Percentiles rank a stretch among this genome's conserved stretches.
These are phyloP conservation scores for Microcebus ravelobensis DNA, from an alignment of 2,113 vertebrate species.

Conservation along the genomic window DNA sequence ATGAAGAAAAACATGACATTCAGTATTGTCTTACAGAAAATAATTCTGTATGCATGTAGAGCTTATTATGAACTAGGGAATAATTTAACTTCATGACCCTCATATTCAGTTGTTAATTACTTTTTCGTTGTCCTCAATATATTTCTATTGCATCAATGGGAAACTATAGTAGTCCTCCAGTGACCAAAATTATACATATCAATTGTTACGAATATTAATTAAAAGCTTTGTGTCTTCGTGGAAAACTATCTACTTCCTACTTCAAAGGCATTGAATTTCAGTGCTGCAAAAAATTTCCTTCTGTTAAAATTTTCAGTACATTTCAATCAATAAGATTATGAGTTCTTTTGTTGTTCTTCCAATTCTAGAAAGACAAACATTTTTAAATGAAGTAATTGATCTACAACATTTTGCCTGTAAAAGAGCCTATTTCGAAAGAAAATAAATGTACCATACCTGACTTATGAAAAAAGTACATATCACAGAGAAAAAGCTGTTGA, in stretches of 20 bases:
- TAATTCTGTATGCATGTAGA: constrained; percentile 55
- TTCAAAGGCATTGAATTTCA: constrained; percentile 58
- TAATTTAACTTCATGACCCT: constrained; percentile 69
- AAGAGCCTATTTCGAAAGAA: constrained; percentile 69
- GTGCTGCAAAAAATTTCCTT: constrained; percentile 14
- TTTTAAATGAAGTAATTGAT: constrained; percentile 72
- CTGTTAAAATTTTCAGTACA: constrained; percentile 54
- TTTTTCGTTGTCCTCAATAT: constrained; percentile 64
- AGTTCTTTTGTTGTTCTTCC: constrained; percentile 63
- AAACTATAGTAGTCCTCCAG: constrained; percentile 62
- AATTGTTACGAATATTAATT: constrained; percentile 79
- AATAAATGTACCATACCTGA: constrained; percentile 47
- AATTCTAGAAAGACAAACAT: constrained; percentile 64
- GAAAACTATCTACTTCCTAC: constrained; percentile 58
- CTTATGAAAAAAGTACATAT: not conserved
- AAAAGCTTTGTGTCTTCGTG: constrained; percentile 65
- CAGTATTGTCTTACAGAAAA: constrained; percentile 60
- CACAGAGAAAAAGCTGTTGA: not conserved
- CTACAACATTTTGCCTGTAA: constrained; percentile 46
- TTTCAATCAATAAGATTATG: constrained; percentile 65
- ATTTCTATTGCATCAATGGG: constrained; percentile 71
- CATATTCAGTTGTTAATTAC: constrained; percentile 70
- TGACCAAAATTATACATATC: constrained; percentile 68
- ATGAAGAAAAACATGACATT: constrained; percentile 57
- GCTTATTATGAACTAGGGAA: constrained; percentile 61